Conservation (phyloP, 2,113 vertebrate species). For the Sapajus apella region DNA sequence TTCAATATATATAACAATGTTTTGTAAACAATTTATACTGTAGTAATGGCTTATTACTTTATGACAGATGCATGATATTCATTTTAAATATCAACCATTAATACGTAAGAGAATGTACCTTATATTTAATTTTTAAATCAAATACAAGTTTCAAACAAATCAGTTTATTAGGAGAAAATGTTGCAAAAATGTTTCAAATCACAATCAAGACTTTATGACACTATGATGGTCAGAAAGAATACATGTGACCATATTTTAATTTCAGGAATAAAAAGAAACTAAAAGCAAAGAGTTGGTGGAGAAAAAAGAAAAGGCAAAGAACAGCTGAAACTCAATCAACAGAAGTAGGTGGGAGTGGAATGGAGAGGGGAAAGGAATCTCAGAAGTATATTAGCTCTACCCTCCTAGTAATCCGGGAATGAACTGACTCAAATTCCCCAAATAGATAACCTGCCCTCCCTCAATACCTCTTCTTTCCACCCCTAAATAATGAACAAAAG, state of each 20-base stretch:
- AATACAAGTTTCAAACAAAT: neutral
- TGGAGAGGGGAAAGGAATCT: slow-evolving; percentile 24
- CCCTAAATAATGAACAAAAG: slow-evolving; percentile 38
- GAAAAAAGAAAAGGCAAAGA: slow-evolving; percentile 31
- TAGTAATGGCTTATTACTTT: slow-evolving; percentile 48
- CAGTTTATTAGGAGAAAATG: slow-evolving; percentile 20
- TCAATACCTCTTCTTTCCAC: neutral
- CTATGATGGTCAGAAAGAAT: neutral
- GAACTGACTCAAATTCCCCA: neutral
- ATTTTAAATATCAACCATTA: slow-evolving; percentile 31
- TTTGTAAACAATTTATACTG: slow-evolving; percentile 21
- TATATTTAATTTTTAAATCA: slow-evolving; percentile 48
- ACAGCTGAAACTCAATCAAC: slow-evolving; percentile 35
- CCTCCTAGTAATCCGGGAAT: neutral
- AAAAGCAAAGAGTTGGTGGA: slow-evolving; percentile 7
- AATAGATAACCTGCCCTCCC: neutral
- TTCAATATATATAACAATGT: slow-evolving; percentile 17
- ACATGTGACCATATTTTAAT: slow-evolving; percentile 13
- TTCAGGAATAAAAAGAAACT: slow-evolving; percentile 46
- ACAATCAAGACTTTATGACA: slow-evolving; percentile 44
- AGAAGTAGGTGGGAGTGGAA: neutral
- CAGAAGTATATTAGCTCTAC: neutral
- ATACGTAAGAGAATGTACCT: slow-evolving; percentile 50
- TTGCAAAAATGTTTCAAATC: slow-evolving; percentile 45
- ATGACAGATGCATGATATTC: neutral